phyloP scores from a whole-genome alignment of 2,113 vertebrate genomes.

The Oceanodroma tethys region DNA sequence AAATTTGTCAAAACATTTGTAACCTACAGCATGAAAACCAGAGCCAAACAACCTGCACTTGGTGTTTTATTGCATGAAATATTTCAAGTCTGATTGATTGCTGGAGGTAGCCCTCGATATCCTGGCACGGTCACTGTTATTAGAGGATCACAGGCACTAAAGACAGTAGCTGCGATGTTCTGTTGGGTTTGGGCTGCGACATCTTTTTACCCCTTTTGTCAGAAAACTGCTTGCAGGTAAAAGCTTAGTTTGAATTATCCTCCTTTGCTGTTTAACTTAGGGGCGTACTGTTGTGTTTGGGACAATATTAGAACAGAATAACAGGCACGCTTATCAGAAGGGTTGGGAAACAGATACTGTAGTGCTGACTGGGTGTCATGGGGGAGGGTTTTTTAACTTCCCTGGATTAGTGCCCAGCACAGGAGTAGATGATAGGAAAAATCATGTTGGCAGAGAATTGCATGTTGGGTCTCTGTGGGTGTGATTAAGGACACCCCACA shows the following conservation, averaged over 20 bases:
- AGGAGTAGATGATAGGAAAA: constrained; percentile 1
- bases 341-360: constrained; percentile 32
- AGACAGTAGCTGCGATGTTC: neutral
- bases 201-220: neutral
- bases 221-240: neutral
- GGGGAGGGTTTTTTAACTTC: neutral
- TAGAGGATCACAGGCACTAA: neutral
- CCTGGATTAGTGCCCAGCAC: neutral
- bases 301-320: neutral
- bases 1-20: neutral
- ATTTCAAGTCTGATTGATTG: neutral
- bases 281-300: neutral
- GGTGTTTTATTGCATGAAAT: neutral
- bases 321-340: neutral
- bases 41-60: neutral
- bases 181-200: neutral
- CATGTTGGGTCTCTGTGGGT: neutral
- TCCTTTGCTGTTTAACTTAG: neutral
- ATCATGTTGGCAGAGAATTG: neutral
- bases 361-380: neutral
- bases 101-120: neutral
- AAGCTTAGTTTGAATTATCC: neutral
- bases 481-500: constrained; percentile 7
- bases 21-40: neutral
- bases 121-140: neutral